Conservation (phyloP, 2,797 vertebrate genomes). For the Balearica regulorum region DNA sequence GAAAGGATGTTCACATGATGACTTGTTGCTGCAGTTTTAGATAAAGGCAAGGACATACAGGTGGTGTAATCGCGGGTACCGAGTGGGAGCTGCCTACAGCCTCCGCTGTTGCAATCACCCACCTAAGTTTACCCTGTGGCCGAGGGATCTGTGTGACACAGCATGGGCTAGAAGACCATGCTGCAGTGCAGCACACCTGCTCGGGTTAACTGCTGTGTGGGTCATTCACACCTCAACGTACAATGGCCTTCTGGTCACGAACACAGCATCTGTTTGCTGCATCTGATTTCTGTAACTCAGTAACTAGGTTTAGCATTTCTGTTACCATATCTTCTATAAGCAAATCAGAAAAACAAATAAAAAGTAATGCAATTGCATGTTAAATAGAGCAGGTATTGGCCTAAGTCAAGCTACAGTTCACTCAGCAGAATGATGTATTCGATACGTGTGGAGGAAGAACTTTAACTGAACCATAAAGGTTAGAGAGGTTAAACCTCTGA, state of each 20-base stretch:
- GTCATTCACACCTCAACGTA: not conserved
- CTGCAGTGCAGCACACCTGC: accelerated
- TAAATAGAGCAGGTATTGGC: not conserved
- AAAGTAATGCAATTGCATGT: not conserved
- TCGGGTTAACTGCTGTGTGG: not conserved
- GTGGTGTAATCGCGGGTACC: accelerated
- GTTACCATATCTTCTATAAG: not conserved
- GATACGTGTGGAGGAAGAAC: not conserved
- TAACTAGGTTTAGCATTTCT: not conserved
- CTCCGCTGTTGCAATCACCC: accelerated
- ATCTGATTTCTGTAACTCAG: not conserved
- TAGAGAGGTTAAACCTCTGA: slow-evolving; percentile 7
- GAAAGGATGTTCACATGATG: not conserved
- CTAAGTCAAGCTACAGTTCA: not conserved
- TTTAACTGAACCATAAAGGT: slow-evolving; percentile 12
- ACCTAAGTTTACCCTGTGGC: not conserved
- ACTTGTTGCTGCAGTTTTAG: not conserved
- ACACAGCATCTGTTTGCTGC: accelerated
- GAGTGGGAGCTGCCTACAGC: not conserved
- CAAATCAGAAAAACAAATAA: not conserved
- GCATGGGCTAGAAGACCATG: accelerated
- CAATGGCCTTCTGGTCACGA: not conserved
- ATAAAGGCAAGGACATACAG: not conserved
- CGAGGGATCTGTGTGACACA: not conserved
- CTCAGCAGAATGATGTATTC: not conserved